phyloP scores from a whole-genome alignment of 2,797 vertebrate genomes.

The Pangasius djambal region DNA sequence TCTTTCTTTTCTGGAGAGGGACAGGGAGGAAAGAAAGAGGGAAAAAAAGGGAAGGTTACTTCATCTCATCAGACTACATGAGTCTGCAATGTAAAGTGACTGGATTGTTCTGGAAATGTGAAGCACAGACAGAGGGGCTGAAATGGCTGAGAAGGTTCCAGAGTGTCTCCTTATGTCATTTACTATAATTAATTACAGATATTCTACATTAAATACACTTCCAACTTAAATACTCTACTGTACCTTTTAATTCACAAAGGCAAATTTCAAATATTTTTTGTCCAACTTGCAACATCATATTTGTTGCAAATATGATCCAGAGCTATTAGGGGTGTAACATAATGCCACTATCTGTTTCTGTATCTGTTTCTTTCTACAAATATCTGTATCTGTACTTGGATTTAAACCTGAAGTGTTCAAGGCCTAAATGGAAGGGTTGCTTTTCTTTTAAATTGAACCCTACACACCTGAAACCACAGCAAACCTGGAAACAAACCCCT shows the following conservation, averaged over 20 bases:
- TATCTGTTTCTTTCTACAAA: background rate
- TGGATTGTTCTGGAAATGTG: background rate
- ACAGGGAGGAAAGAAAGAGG: background rate
- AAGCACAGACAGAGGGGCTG: background rate
- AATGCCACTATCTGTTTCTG: background rate
- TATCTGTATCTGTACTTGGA: background rate
- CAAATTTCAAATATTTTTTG: background rate
- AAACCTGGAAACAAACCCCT: background rate
- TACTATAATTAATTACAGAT: background rate
- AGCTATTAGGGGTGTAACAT: background rate
- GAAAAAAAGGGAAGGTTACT: background rate
- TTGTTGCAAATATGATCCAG: background rate
- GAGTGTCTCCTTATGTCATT: background rate
- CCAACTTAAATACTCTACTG: background rate
- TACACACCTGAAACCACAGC: background rate
- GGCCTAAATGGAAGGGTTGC: background rate
- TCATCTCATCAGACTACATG: background rate
- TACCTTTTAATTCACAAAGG: background rate
- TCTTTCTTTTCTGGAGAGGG: slow-evolving; percentile 80
- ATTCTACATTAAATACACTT: background rate
- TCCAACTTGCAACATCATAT: background rate
- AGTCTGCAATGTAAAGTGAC: background rate
- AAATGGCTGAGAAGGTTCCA: no score
- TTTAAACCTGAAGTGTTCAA: background rate
- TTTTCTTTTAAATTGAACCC: background rate